Base-by-base conservation (phyloP, 2,888 invertebrate genomes). In the Drosophila differens region DNA sequence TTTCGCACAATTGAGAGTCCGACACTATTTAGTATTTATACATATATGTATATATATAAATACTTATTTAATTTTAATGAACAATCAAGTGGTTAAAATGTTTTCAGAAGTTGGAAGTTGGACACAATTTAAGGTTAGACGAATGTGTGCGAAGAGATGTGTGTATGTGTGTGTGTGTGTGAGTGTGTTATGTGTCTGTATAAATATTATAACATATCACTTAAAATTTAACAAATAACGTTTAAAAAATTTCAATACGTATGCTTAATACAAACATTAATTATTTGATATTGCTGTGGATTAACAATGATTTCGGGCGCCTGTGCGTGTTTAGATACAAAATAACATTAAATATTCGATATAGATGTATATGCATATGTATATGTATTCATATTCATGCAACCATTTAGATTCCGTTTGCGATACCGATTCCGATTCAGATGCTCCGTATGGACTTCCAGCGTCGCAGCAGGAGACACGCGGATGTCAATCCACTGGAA, bases 401-500 rank as follows among this genome's bases (percentile, higher is more conserved):
- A 57, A 39, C 57, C 57, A 39, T n/a, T 57, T 30, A 16, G 39
- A 12, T 39, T 57, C 55, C 3, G 35, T 22, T 47, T 54, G 19
- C 25, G 37, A 35, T 39, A 52, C n/a, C 19, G 52, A 30, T 58
- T 14, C 9, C 3, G 30, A 28, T 70, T 76, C 92, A 93, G 79
- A 93, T 91, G 77, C 92, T 93, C 67, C 93, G 90, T 82, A 93
- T 93, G 49, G 93, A 93, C 69, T 93, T 93, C 91, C 93, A 92
- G 68, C 93, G 92, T 67, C 92, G 91, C 75, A 98, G 95, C 90
- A 98, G 94, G 72, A 98, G 94, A 91, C 97, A 97, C 92, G 97
- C 96, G 53, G 97, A 97, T 70, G 96, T 96, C 74, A 98, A 94
- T 54, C 97, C 97, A 70, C 96, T 96, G 55, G 96, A 96, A 55